Evolutionary conservation across 2,113 vertebrate species (phyloP).

Genomic region (Pygoscelis adeliae): DNA sequence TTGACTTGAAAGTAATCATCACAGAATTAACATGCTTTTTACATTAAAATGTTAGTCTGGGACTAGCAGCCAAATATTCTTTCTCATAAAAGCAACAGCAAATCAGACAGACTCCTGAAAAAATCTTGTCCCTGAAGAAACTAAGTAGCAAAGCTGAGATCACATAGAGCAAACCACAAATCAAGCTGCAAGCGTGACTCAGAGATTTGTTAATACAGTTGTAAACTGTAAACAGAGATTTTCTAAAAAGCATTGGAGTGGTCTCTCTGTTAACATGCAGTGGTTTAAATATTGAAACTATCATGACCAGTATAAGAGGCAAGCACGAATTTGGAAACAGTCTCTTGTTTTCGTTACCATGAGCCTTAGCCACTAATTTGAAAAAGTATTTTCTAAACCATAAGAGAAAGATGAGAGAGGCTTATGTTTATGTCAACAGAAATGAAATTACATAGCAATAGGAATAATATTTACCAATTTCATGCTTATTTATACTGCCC

Average conservation of each 20-base stretch:
- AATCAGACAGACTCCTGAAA: background rate
- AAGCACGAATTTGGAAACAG: background rate
- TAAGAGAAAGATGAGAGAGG: background rate
- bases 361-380: background rate
- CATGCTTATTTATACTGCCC: background rate
- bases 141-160: background rate
- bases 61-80: background rate
- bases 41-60: background rate
- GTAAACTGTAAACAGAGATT: background rate
- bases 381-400: background rate
- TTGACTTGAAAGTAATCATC: background rate
- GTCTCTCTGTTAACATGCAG: background rate
- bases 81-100: background rate
- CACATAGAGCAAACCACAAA: background rate
- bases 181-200: background rate
- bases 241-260: background rate
- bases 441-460: background rate
- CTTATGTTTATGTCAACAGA: background rate
- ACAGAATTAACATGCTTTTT: background rate
- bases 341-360: background rate
- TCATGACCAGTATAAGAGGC: background rate
- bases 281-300: background rate
- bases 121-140: background rate
- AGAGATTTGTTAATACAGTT: background rate
- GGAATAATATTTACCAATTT: background rate